These are phyloP conservation scores for Stegodyphus dumicola DNA, from an alignment of 1,140 invertebrate genomes.

Conservation along the genomic window DNA sequence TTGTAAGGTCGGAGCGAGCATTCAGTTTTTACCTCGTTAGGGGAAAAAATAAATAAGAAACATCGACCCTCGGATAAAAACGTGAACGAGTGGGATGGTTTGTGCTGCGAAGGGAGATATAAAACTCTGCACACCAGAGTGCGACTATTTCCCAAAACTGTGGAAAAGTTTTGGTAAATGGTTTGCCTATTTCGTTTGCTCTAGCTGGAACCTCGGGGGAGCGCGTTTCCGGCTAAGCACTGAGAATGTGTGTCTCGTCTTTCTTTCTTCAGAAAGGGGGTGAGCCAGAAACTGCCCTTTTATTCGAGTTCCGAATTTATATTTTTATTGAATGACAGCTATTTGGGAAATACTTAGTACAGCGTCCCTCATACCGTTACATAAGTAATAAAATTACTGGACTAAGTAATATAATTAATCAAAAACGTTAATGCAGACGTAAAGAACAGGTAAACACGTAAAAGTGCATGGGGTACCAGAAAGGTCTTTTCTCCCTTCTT, in stretches of 20 bases:
- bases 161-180: slow-evolving; percentile 51
- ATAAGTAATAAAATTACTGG: neutral
- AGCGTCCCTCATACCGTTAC: no score
- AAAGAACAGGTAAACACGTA: neutral
- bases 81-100: neutral
- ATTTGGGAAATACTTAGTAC: no score
- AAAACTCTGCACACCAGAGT: no score
- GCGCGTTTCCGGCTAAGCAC: slow-evolving; percentile 13
- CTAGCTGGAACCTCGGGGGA: slow-evolving; percentile 25
- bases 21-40: slow-evolving; percentile 51
- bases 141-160: neutral
- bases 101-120: no score
- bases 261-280: no score
- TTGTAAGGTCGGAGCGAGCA: slow-evolving; percentile 1
- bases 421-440: neutral
- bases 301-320: no score
- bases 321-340: no score
- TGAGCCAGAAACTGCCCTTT: no score
- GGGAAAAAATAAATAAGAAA: neutral
- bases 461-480: neutral
- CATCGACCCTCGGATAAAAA: neutral
- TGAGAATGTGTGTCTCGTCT: no score
- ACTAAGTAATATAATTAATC: neutral
- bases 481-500: no score
- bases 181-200: slow-evolving; percentile 40